Evolutionary conservation across 2,797 vertebrate species (phyloP), one percentile per base, ranked within the genome.

Genomic region (Gadopsis bispinosus): DNA sequence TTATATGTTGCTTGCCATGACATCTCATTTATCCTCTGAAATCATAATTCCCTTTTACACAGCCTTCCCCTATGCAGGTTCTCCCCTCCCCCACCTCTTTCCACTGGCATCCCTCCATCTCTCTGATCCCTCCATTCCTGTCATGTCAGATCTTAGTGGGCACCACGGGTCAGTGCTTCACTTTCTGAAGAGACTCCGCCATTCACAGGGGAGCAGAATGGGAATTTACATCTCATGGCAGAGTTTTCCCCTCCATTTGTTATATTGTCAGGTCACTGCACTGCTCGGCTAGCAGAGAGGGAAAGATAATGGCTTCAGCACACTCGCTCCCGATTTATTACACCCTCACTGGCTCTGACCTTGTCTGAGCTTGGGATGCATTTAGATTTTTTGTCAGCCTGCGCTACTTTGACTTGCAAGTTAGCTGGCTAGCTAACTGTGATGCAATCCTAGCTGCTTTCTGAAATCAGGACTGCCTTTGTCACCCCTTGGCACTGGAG

Each of bases 231-330:
- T 97, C 97, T 97, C 92, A 59, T 93, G 88, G 89, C 86, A 92
- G 95, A 95, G 93, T 96, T 97, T 97, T 97, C 96, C 96, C 95
- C 96, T 97, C 97, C 97, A 97, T 98, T 98, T 98, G 96, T 96
- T 96, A 94, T 95, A 95, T 94, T 95, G 95, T 92, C 94, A 97
- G 97, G 97, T 98, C 97, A 97, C 91, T 93, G 95, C 96, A 93
- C 94, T 88, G 93, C 95, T 96, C 91, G 79, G 92, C 93, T 95
- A 90, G 94, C 93, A 94, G 91, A 94, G 90, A 94, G 90, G 94
- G 88, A 87, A 95, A 96, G 94, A 96, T 97, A 97, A 97, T 97
- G 96, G 96, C 93, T 93, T 83, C 86, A 41, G 73, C 82, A 81
- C 88, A 90, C 91, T 93, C 91, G 85, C 95, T 97, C 94, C 93